phyloP scores from a whole-genome alignment of 2,113 vertebrate genomes.

The Peromyscus leucopus region DNA sequence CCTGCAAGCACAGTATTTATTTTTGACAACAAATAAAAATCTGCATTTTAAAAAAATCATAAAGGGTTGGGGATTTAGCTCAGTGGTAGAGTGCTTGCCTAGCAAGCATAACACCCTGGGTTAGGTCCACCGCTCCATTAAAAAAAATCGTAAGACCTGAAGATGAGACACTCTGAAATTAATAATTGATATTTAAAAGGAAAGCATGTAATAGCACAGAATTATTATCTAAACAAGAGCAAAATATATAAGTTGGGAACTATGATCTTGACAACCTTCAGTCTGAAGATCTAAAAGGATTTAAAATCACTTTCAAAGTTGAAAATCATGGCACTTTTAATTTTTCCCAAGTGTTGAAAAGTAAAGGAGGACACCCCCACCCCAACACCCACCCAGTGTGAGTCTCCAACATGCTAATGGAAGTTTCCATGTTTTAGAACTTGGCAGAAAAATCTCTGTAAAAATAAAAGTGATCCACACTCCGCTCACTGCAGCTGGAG shows the following conservation, averaged over 20 bases:
- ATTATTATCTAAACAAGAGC: not conserved
- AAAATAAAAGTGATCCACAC: slow-evolving; percentile 81
- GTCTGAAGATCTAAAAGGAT: not conserved
- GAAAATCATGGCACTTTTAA: slow-evolving; percentile 39
- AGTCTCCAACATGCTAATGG: slow-evolving; percentile 23
- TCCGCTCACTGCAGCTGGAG: slow-evolving; percentile 69
- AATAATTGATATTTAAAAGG: rapidly evolving
- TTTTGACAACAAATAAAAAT: not conserved
- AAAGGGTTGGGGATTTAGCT: no score
- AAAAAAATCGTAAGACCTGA: not conserved
- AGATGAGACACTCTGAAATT: not conserved
- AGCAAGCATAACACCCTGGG: no score
- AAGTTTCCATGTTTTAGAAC: slow-evolving; percentile 79
- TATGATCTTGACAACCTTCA: not conserved
- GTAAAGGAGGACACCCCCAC: not conserved
- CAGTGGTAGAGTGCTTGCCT: no score
- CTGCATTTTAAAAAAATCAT: not conserved
- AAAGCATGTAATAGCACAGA: not conserved
- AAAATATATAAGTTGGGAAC: not conserved
- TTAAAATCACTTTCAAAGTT: not conserved
- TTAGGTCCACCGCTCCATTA: no score
- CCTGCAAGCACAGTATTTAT: not conserved
- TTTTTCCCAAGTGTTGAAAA: slow-evolving; percentile 29
- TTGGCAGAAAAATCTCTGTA: slow-evolving; percentile 81
- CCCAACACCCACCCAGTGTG: slow-evolving; percentile 41